phyloP scores from a whole-genome alignment of 2,888 invertebrate genomes.

The Nephrotoma appendiculata region DNA sequence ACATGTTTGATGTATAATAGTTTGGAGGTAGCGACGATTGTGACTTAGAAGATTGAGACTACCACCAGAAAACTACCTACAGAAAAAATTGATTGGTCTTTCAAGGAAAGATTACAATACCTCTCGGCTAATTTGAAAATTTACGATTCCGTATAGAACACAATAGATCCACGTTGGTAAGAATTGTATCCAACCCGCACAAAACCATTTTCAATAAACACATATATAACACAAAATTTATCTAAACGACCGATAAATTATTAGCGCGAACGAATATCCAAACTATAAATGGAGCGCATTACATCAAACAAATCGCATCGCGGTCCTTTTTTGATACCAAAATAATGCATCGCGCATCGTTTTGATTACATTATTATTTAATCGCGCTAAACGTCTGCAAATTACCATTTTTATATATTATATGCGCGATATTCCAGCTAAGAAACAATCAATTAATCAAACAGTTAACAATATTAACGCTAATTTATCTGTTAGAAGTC shows the following conservation, averaged over 20 bases:
- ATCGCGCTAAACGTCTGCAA: background rate
- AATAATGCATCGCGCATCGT: background rate
- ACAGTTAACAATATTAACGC: background rate
- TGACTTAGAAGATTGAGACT: too few species aligned
- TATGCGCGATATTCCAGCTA: background rate
- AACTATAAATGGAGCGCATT: background rate
- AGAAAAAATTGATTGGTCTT: too few species aligned
- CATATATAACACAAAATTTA: background rate
- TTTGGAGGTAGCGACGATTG: too few species aligned
- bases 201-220: background rate
- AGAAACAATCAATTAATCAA: background rate
- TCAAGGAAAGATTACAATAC: too few species aligned
- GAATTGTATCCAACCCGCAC: too few species aligned
- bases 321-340: background rate
- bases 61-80: too few species aligned
- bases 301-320: background rate
- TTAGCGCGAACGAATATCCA: background rate
- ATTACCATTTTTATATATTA: background rate
- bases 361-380: background rate
- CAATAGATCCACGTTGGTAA: too few species aligned
- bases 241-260: background rate
- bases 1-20: too few species aligned
- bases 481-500: background rate
- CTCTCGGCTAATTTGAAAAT: too few species aligned
- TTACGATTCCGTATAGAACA: too few species aligned